phyloP scores from a whole-genome alignment of 2,113 vertebrate genomes.

The Salvelinus sp. region DNA sequence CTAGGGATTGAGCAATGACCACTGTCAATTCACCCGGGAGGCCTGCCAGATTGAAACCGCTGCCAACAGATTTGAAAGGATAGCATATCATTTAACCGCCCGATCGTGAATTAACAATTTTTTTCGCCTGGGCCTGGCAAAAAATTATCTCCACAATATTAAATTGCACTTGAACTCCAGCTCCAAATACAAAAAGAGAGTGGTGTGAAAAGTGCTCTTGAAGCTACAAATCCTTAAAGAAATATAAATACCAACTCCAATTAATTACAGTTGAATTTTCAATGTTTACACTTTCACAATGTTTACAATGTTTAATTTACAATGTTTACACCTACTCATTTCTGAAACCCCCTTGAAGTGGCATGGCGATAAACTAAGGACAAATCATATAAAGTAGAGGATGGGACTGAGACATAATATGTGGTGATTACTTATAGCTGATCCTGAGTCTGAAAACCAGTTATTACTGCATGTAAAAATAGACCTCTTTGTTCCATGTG shows the following conservation, averaged over 20 bases:
- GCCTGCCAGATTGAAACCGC: conserved; percentile 70
- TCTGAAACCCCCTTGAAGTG: too few relatives aligned
- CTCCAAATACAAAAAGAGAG: conserved; percentile 13
- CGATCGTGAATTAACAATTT: conserved; percentile 71
- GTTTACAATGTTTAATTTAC: conserved; percentile 44
- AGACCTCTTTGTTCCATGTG: conserved; percentile 36
- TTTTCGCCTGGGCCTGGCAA: conserved; percentile 32
- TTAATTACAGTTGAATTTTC: conserved; percentile 45
- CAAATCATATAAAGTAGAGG: neutral
- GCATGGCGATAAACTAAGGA: neutral
- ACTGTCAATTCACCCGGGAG: conserved; percentile 67
- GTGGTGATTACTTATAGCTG: conserved; percentile 37
- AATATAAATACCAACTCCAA: conserved; percentile 45
- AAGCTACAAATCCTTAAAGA: conserved; percentile 49
- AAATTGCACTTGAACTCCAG: conserved; percentile 61
- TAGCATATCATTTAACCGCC: conserved; percentile 73
- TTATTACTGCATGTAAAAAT: conserved; percentile 60
- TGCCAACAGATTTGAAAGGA: conserved; percentile 75
- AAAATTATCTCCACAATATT: conserved; percentile 53
- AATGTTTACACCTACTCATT: conserved; percentile 37
- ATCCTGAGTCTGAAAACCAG: conserved; percentile 50
- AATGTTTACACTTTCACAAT: conserved; percentile 47
- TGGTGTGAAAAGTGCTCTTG: conserved; percentile 49
- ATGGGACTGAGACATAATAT: conserved; percentile 20
- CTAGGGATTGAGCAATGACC: conserved; percentile 70